Conservation (phyloP, 2,888 invertebrate genomes). For the Mermis nigrescens region DNA sequence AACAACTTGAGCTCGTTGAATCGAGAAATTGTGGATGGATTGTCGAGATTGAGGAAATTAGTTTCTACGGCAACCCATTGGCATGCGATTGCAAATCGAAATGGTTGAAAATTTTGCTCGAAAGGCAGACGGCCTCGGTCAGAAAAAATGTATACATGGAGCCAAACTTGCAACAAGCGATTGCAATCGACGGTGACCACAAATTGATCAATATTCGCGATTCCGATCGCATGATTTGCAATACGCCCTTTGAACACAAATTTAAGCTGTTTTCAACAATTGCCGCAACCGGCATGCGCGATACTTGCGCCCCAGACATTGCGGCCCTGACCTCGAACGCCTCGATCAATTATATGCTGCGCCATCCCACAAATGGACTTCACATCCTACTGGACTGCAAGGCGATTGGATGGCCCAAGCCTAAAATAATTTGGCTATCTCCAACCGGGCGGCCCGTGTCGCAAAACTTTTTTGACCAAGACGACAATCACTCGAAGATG, state of each 20-base stretch:
- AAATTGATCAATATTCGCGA: conserved; percentile 19
- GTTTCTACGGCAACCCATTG: conserved; percentile 35
- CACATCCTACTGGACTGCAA: conserved; percentile 34
- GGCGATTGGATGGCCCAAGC: conserved; percentile 35
- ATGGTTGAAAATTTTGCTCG: conserved; percentile 22
- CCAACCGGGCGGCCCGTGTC: conserved; percentile 32
- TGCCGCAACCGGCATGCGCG: conserved; percentile 20
- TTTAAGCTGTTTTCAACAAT: conserved; percentile 23
- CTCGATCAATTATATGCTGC: conserved; percentile 25
- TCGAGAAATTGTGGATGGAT: conserved; percentile 22
- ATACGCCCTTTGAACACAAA: conserved; percentile 23
- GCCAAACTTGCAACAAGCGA: too few relatives aligned
- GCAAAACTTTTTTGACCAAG: too few relatives aligned
- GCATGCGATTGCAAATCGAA: conserved; percentile 37
- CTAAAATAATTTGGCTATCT: conserved; percentile 34
- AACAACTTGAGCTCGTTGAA: conserved; percentile 28
- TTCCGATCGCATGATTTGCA: conserved; percentile 31
- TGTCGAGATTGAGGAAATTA: conserved; percentile 27
- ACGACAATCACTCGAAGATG: background rate
- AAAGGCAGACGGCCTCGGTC: conserved; percentile 8
- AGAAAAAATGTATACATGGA: too few relatives aligned
- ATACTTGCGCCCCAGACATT: conserved; percentile 20
- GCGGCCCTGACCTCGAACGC: conserved; percentile 16
- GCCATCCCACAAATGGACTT: conserved; percentile 29
- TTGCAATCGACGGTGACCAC: too few relatives aligned